Evolutionary conservation across 2,888 invertebrate genomes (phyloP), one percentile per base, ranked within the genome.

Genomic region (Choristoneura rosaceana): DNA sequence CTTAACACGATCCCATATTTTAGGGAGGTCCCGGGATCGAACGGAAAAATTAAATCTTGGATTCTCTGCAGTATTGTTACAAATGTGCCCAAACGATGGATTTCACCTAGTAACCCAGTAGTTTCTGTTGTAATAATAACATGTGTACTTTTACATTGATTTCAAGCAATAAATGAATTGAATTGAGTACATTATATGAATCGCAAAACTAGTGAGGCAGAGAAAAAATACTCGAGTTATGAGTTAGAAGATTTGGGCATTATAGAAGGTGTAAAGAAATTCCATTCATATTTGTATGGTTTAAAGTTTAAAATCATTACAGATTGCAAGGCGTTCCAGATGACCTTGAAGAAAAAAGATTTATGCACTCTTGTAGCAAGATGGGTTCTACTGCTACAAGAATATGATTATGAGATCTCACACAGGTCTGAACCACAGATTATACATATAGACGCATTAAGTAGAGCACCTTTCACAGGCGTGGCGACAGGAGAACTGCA

Each of bases 271-370:
- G 50, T 75, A 0, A 77, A 75, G 59, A 75, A 74, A 45, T 77
- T n/a, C n/a, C n/a, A n/a, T n/a, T n/a, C n/a, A n/a, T n/a, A n/a
- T n/a, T n/a, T n/a, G n/a, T n/a, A n/a, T n/a, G n/a, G n/a, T n/a
- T n/a, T n/a, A n/a, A n/a, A n/a, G n/a, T n/a, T n/a, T n/a, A n/a
- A n/a, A n/a, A n/a, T n/a, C n/a, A n/a, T n/a, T n/a, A n/a, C n/a
- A n/a, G n/a, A 75, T n/a, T 76, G 76, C 47, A 5, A 58, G 12
- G 75, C 76, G 38, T 75, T 78, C 15, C 25, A 71, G 47, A 62
- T 66, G 64, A 77, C 76, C 0, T 14, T 77, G 2, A 58, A 62
- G 4, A 76, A 77, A 41, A 75, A 75, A 55, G 74, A 75, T 4
- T 10, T 73, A 3, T n/a, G 25, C 10, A 33, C 58, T 15, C 9